Evolutionary conservation across 2,888 invertebrate species (phyloP), one percentile per base, ranked within the genome.

Genomic region (Phaedon cochleariae): DNA sequence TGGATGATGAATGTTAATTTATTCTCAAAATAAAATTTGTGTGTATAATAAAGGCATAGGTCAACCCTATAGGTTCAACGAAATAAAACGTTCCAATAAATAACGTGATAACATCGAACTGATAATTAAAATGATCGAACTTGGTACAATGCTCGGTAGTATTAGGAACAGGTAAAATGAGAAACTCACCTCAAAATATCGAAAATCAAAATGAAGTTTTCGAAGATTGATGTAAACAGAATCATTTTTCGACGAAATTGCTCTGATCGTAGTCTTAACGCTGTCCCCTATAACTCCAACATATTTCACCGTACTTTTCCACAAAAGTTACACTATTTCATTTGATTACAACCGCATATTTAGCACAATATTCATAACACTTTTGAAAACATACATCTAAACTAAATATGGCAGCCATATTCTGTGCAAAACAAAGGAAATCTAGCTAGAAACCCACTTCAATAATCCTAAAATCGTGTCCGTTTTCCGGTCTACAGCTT

Each of bases 331-430:
- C 71, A 68, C 68, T 73, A 76, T 77, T 79, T 77, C 70, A 77
- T 78, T 81, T 81, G 78, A 81, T 82, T 81, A 79, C 79, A 78
- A 77, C 76, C 73, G 72, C 72, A 78, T 78, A 79, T 79, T 81
- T 78, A 74, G 73, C 76, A 74, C 77, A 81, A 81, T 77, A 78
- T 78, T 78, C 79, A 80, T 74, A 77, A 79, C 80, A 84, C 85
- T 84, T 85, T 85, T 87, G 88, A 90, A 90, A 90, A 90, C 90
- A 90, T 90, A 89, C 89, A 90, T 89, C 88, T 89, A 90, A 90
- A 87, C 90, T 89, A 90, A 91, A 91, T 90, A 91, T 91, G 91
- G 91, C 91, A 90, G 91, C 91, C 90, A 91, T 91, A 90, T 90
- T 90, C 89, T 88, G 88, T 90, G 87, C 88, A 90, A 90, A 91